Evolutionary conservation across 2,797 vertebrate species (phyloP).

Genomic region (Sylvia borin): DNA sequence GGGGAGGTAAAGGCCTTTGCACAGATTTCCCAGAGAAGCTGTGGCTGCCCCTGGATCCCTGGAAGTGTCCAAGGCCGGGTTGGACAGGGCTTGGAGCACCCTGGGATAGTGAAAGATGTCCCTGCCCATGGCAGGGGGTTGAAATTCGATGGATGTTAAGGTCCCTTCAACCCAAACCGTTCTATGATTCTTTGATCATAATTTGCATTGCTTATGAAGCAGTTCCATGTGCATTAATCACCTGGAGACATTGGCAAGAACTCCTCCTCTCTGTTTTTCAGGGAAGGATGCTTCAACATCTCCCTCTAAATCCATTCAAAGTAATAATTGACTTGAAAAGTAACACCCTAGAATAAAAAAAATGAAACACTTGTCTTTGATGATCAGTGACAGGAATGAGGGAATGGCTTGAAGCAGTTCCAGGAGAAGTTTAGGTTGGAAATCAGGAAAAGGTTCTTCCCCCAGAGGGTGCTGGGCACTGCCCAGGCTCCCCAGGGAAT

Average conservation of each 20-base stretch:
- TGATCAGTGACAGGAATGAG: background rate
- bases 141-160: fast-evolving
- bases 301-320: background rate
- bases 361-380: background rate
- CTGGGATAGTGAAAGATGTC: fast-evolving
- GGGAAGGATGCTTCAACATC: background rate
- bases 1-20: fast-evolving
- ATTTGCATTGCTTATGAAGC: background rate
- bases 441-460: fast-evolving
- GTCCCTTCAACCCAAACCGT: background rate
- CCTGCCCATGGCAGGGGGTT: fast-evolving
- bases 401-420: background rate
- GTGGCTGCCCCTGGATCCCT: background rate
- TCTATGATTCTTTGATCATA: background rate
- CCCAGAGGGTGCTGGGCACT: background rate
- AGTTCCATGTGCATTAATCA: background rate
- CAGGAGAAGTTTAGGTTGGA: background rate
- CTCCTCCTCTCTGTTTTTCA: background rate
- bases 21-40: background rate
- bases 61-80: fast-evolving
- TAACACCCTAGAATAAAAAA: background rate
- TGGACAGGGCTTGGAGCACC: fast-evolving
- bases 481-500: background rate
- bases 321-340: background rate
- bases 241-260: background rate